These are phyloP conservation scores for Drosophila kikkawai DNA, from an alignment of 1,140 invertebrate species.

Conservation along the genomic window DNA sequence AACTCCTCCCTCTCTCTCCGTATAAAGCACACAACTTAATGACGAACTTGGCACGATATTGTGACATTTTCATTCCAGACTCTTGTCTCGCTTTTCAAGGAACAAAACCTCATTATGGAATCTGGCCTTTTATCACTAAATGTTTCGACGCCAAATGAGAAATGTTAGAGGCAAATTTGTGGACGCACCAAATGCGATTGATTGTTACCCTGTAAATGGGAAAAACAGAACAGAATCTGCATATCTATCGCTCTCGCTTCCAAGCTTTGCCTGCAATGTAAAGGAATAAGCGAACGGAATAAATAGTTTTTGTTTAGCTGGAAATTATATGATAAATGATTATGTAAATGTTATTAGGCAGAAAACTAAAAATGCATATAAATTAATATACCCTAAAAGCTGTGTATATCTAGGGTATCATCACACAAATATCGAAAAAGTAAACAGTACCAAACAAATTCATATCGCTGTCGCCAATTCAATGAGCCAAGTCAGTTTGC, in stretches of 20 bases:
- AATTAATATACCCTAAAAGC: background rate
- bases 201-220: background rate
- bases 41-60: conserved; percentile 17
- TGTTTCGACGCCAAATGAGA: conserved; percentile 12
- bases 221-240: background rate
- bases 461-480: conserved; percentile 15
- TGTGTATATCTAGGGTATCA: conserved; percentile 1
- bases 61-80: conserved; percentile 27
- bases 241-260: background rate
- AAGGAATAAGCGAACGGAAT: background rate
- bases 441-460: conserved; percentile 5
- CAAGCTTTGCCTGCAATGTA: background rate
- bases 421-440: background rate
- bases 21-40: conserved; percentile 21
- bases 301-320: background rate
- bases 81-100: conserved; percentile 13
- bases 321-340: background rate
- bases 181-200: background rate
- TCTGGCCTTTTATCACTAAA: conserved; percentile 60
- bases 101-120: conserved; percentile 60
- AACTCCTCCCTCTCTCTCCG: background rate
- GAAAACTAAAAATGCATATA: no score
- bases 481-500: conserved; percentile 13
- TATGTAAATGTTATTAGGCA: background rate
- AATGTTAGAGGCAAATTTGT: conserved; percentile 14